Conservation (phyloP, 64 coral and sea anemone species). For the Actinia tenebrosa region DNA sequence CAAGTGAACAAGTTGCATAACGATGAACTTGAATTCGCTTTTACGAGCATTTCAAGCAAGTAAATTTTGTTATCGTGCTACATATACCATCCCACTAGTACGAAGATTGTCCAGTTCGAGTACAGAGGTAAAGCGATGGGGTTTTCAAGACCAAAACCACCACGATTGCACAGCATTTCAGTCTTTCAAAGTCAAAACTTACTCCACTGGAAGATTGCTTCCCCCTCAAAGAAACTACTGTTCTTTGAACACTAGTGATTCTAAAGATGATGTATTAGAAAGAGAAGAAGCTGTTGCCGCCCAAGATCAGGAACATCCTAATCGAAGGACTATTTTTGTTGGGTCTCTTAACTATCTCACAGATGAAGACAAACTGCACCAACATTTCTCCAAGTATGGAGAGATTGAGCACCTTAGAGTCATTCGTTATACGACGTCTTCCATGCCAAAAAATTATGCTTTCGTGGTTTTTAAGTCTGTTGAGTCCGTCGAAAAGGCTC, state of each 20-base stretch:
- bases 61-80: conserved; percentile 4
- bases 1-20: not conserved
- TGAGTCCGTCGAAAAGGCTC: not conserved
- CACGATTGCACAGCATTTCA: not conserved
- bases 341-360: not conserved
- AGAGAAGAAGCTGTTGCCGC: not conserved
- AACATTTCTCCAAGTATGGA: not conserved
- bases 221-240: not conserved
- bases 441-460: not conserved
- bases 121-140: not conserved
- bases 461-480: conserved; percentile 1
- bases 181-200: not conserved
- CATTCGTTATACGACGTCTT: not conserved
- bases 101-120: not conserved
- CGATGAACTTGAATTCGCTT: not conserved
- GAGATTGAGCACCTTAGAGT: not conserved
- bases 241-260: not conserved
- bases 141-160: not conserved
- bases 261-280: not conserved
- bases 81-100: not conserved
- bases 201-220: not conserved
- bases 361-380: not conserved
- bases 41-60: conserved; percentile 1
- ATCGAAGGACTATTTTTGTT: not conserved
- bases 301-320: not conserved